Evolutionary conservation across 2,797 vertebrate species (phyloP).

Genomic region (Oreortyx pictus): DNA sequence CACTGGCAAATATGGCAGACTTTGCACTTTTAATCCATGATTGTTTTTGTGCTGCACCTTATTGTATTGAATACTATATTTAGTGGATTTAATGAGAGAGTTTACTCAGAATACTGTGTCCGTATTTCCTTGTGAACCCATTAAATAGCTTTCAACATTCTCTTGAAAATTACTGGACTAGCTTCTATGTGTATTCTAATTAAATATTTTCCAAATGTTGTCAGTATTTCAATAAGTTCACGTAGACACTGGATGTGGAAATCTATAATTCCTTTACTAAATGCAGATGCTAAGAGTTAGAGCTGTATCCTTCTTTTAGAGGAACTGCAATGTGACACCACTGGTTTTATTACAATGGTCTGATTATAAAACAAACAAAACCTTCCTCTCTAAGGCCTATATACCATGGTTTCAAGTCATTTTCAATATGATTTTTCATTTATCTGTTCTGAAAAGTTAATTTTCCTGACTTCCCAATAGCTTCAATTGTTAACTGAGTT

Average conservation of each 20-base stretch:
- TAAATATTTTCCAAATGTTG: neutral
- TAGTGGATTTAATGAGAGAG: neutral
- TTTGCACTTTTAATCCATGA: neutral
- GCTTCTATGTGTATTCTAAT: neutral
- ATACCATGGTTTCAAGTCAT: neutral
- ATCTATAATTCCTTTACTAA: neutral
- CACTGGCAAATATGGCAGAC: neutral
- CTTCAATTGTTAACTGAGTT: neutral
- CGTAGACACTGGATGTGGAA: neutral
- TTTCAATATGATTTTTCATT: fast-evolving
- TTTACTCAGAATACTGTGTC: neutral
- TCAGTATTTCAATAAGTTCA: neutral
- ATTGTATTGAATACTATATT: neutral
- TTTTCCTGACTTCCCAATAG: neutral
- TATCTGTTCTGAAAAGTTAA: neutral
- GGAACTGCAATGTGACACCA: neutral
- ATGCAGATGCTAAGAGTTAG: neutral
- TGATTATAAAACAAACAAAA: neutral
- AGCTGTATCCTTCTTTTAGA: neutral
- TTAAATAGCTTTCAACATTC: neutral
- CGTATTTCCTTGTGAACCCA: slow-evolving; percentile 32
- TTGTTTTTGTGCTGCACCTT: slow-evolving; percentile 28
- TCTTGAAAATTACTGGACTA: neutral
- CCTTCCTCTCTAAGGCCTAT: neutral
- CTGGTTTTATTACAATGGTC: neutral